These are phyloP conservation scores for Chitala chitala DNA, from an alignment of 2,113 vertebrate genomes.

Conservation along the genomic window DNA sequence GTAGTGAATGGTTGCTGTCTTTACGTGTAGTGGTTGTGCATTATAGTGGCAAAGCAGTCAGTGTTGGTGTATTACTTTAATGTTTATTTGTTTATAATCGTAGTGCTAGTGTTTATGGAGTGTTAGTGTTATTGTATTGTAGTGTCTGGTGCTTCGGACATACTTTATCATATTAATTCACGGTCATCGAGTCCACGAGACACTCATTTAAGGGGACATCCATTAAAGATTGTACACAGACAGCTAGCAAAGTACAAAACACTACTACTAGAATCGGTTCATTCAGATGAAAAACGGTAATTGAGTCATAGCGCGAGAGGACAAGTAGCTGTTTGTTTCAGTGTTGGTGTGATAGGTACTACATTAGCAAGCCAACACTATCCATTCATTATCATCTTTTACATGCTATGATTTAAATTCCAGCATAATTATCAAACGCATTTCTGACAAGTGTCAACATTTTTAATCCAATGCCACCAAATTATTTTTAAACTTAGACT, in stretches of 20 bases:
- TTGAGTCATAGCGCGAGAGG: neutral
- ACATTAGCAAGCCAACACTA: slow-evolving; percentile 53
- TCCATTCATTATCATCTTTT: slow-evolving; percentile 52
- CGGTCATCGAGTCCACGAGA: slow-evolving; percentile 44
- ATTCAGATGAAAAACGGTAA: neutral
- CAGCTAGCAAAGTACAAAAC: neutral
- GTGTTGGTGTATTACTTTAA: slow-evolving; percentile 41
- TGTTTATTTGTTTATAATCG: slow-evolving; percentile 21
- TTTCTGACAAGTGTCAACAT: slow-evolving; percentile 42
- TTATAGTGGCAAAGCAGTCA: slow-evolving; percentile 31
- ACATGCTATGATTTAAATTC: slow-evolving; percentile 54
- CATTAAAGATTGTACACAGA: neutral
- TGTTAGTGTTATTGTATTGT: slow-evolving; percentile 33
- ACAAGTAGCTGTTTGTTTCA: slow-evolving; percentile 25
- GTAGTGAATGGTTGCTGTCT: slow-evolving; percentile 50
- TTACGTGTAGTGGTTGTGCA: slow-evolving; percentile 52
- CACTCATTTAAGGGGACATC: slow-evolving; percentile 31
- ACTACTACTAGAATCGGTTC: neutral
- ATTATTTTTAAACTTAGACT: neutral
- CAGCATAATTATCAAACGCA: slow-evolving; percentile 43
- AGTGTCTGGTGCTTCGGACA: slow-evolving; percentile 28
- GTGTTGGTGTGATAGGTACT: slow-evolving; percentile 41
- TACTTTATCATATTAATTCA: slow-evolving; percentile 45
- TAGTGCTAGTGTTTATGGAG: too few species aligned
- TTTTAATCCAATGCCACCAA: neutral